Conservation (phyloP, 2,113 vertebrate species). For the Nesospiza acunhae region DNA sequence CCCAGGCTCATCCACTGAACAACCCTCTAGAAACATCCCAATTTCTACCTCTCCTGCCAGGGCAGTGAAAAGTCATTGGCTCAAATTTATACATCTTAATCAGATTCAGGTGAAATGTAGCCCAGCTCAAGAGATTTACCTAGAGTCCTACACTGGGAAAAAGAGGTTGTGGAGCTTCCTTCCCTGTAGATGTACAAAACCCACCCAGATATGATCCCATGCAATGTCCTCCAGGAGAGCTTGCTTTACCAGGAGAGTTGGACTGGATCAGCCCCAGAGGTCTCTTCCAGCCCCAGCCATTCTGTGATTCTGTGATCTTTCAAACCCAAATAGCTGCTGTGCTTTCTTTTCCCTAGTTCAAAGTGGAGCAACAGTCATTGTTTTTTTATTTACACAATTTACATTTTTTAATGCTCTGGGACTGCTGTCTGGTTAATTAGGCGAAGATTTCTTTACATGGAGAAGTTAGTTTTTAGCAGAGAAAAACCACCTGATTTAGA, state of each 20-base stretch:
- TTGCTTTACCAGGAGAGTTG: neutral
- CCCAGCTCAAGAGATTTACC: neutral
- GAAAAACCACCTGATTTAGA: accelerated
- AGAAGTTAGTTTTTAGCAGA: neutral
- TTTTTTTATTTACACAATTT: neutral
- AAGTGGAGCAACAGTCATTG: neutral
- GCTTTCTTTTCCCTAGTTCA: neutral
- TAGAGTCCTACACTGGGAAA: neutral
- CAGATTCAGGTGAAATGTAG: neutral
- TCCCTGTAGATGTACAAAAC: neutral
- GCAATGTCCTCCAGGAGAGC: neutral
- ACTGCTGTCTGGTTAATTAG: neutral
- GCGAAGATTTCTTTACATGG: neutral
- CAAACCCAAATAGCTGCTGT: neutral
- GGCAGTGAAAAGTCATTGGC: neutral
- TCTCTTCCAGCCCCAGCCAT: neutral
- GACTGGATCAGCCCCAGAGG: accelerated
- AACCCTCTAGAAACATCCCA: neutral
- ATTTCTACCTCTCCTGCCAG: neutral
- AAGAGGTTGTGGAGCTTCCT: neutral
- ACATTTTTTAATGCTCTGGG: neutral
- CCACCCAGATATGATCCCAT: neutral
- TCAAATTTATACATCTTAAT: neutral
- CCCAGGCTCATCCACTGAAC: neutral
- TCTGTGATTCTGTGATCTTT: neutral